phyloP scores from a whole-genome alignment of 2,797 vertebrate genomes.

The Chaenodraco wilsoni region DNA sequence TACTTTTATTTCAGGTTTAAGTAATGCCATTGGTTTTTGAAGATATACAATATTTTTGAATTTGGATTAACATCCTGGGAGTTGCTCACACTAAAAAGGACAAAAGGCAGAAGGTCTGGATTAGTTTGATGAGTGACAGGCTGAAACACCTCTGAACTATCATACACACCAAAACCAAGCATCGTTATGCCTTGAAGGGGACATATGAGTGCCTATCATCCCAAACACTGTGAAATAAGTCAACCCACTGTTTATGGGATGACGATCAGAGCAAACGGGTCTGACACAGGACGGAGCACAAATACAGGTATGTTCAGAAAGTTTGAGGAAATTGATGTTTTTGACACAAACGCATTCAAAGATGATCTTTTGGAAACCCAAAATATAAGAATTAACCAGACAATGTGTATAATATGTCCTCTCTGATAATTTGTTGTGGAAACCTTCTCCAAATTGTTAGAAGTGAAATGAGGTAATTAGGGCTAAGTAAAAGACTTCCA shows the following conservation, averaged over 20 bases:
- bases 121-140: not conserved
- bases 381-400: too few relatives aligned
- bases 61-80: not conserved
- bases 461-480: slow-evolving; percentile 10
- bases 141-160: not conserved
- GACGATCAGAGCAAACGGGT: too few relatives aligned
- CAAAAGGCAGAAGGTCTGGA: not conserved
- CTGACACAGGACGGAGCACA: too few relatives aligned
- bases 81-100: not conserved
- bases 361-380: too few relatives aligned
- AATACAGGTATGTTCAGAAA: too few relatives aligned
- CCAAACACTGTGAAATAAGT: too few relatives aligned
- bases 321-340: too few relatives aligned
- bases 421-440: slow-evolving; percentile 2
- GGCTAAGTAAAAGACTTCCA: not conserved
- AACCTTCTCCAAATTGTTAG: slow-evolving; percentile 1
- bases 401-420: too few relatives aligned
- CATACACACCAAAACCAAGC: not conserved
- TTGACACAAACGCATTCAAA: too few relatives aligned
- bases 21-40: not conserved
- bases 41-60: not conserved
- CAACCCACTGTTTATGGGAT: too few relatives aligned
- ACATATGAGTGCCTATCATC: too few relatives aligned
- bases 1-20: slow-evolving; percentile 2
- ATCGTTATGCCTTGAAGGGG: not conserved